phyloP scores from a whole-genome alignment of 2,797 vertebrate species.

The Enteromius trimaculatus region DNA sequence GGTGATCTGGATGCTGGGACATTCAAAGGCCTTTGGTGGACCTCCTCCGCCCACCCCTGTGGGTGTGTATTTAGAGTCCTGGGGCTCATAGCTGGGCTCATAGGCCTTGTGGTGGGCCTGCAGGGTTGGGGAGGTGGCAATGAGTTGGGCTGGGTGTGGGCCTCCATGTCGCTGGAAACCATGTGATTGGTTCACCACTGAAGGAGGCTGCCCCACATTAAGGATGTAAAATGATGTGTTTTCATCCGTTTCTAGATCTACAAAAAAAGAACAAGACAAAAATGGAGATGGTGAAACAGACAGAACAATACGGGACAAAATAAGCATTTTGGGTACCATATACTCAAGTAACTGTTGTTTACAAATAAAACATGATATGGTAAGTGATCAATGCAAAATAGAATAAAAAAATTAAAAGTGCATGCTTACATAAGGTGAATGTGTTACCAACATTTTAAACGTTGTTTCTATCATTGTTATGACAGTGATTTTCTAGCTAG shows the following conservation, averaged over 20 bases:
- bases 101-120: slow-evolving; percentile 86
- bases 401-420: background rate
- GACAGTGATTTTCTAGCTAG: background rate
- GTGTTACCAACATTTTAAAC: background rate
- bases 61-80: slow-evolving; percentile 85
- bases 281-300: slow-evolving; percentile 29
- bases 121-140: slow-evolving; percentile 83
- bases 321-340: background rate
- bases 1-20: slow-evolving; percentile 99
- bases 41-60: slow-evolving; percentile 71
- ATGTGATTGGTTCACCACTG: slow-evolving; percentile 87
- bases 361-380: background rate
- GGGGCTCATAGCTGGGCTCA: slow-evolving; percentile 80
- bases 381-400: background rate
- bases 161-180: slow-evolving; percentile 89
- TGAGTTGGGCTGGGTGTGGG: slow-evolving; percentile 86
- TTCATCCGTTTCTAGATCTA: slow-evolving; percentile 95
- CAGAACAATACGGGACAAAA: background rate
- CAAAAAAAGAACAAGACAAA: slow-evolving; percentile 25
- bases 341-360: background rate
- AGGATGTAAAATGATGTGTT: slow-evolving; percentile 95
- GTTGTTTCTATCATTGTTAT: background rate
- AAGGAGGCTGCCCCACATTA: slow-evolving; percentile 90
- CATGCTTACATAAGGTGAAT: background rate
- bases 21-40: slow-evolving; percentile 93